Evolutionary conservation across 2,888 invertebrate genomes (phyloP), one percentile per base, ranked within the genome.

Genomic region (Spisula solida): DNA sequence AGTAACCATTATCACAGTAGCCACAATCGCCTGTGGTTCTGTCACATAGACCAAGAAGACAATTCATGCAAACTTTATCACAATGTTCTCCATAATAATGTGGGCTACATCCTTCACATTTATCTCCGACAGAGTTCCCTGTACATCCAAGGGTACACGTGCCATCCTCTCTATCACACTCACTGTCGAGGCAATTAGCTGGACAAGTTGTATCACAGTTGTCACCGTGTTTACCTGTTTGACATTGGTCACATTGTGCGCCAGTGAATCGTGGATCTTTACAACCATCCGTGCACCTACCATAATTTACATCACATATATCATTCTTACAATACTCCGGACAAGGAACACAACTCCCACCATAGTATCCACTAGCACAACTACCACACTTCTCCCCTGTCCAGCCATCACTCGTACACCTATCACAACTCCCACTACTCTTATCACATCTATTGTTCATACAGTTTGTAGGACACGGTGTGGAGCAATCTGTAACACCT

Each of bases 381-480:
- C 20, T 1, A 0, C 0, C n/a, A 47, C 79, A 79, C 18, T 41
- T 79, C 1, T 51, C 5, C 51, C 81, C 81, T 1, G 51, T 51
- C 10, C n/a, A 51, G 14, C 18, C n/a, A 16, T 8, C 25, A 10
- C 6, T 51, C 12, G 14, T 25, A 81, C 81, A 81, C 10, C 81
- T 51, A 8, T n/a, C 10, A n/a, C 79, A 79, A 20, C 18, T 0
- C 1, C 79, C 79, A 1, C 5, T 47, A n/a, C 5, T 5, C n/a
- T 51, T 81, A 29, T 81, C 81, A 81, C 81, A 81, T 10, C 20
- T n/a, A 51, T 51, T 81, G 20, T 51, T 18, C n/a, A 29, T 25
- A 31, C 81, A 81, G 14, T 51, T 48, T 51, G 8, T 25, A 25
- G 81, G 81, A 51, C 81, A 81, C 2, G 51, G 25, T 4, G 20